Evolutionary conservation across 2,797 vertebrate species (phyloP).

Genomic region (Premnoplex brunnescens): DNA sequence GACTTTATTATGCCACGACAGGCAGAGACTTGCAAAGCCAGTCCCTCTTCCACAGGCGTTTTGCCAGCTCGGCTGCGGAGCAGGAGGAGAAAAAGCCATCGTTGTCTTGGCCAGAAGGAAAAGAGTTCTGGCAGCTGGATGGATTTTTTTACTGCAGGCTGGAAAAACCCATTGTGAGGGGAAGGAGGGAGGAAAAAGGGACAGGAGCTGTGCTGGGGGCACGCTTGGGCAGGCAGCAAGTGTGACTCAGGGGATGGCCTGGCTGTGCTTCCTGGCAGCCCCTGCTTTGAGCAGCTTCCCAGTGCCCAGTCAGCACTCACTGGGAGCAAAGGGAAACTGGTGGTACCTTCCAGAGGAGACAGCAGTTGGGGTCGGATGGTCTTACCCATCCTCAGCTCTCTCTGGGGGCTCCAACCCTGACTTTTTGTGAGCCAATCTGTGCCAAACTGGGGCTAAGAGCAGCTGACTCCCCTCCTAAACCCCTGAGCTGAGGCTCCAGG

Average conservation of each 20-base stretch:
- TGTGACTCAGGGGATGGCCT: background rate
- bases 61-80: background rate
- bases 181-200: background rate
- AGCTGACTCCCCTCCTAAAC: fast-evolving
- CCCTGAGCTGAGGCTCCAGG: background rate
- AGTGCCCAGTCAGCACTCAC: fast-evolving
- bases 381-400: background rate
- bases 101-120: background rate
- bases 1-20: conserved; percentile 17
- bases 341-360: background rate
- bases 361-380: background rate
- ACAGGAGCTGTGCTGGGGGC: background rate
- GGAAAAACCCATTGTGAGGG: background rate
- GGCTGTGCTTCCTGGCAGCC: background rate
- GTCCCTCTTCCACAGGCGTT: background rate
- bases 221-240: background rate
- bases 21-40: background rate
- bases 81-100: background rate
- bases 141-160: background rate
- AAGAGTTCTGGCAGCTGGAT: background rate
- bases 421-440: background rate
- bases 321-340: background rate
- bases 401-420: background rate
- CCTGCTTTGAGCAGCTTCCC: background rate
- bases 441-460: background rate